These are phyloP conservation scores for Protobothrops flavoviridis DNA, from an alignment of 2,113 vertebrate genomes.

Conservation along the genomic window DNA sequence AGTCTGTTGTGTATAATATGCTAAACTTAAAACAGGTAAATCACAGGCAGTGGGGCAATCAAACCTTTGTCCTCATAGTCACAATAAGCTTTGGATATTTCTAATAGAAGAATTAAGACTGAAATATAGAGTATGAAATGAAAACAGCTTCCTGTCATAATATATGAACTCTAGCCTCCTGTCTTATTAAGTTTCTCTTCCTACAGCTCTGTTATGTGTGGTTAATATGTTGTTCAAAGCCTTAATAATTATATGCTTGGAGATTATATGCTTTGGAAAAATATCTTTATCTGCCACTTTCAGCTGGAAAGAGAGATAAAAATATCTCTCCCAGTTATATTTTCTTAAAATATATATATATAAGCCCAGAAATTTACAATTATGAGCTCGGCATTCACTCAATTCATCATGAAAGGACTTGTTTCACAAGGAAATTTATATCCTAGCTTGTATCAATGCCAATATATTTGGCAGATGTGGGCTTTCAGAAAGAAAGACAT, in stretches of 20 bases:
- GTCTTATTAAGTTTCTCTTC: slow-evolving; percentile 29
- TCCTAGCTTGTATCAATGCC: slow-evolving; percentile 58
- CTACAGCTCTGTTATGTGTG: slow-evolving; percentile 32
- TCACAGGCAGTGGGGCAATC: background rate
- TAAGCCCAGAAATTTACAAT: slow-evolving; percentile 66
- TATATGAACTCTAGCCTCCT: slow-evolving; percentile 20
- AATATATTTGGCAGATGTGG: slow-evolving; percentile 52
- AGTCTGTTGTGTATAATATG: background rate
- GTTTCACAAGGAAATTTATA: slow-evolving; percentile 62
- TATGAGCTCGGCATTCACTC: slow-evolving; percentile 71
- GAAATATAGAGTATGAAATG: background rate
- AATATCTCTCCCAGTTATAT: slow-evolving; percentile 71
- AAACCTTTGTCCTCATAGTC: background rate
- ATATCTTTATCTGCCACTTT: slow-evolving; percentile 75
- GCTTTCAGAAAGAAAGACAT: slow-evolving; percentile 39
- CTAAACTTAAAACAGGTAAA: background rate
- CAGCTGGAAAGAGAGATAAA: slow-evolving; percentile 74
- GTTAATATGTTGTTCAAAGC: slow-evolving; percentile 65
- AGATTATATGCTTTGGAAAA: slow-evolving; percentile 74
- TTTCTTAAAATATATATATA: background rate
- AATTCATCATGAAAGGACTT: slow-evolving; percentile 66
- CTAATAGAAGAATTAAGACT: background rate
- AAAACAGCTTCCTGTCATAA: slow-evolving; percentile 37
- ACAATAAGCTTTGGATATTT: background rate
- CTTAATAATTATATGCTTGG: slow-evolving; percentile 74